Evolutionary conservation across 1,140 invertebrate species (phyloP).

Genomic region (Bombus ignitus): DNA sequence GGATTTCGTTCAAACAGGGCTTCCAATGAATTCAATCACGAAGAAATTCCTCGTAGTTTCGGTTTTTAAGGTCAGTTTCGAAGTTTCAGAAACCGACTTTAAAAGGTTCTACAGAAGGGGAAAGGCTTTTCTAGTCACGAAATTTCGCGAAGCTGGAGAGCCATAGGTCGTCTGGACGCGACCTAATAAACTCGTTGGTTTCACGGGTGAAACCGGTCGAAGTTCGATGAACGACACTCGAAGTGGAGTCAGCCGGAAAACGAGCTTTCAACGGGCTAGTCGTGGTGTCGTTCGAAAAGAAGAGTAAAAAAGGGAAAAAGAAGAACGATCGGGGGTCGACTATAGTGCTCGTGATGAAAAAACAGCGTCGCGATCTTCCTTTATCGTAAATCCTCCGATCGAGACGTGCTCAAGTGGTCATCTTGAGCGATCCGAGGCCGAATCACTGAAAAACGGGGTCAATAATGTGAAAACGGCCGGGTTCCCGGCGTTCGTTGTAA

Average conservation of each 20-base stretch:
- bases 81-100: neutral
- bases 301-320: neutral
- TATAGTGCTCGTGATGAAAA: neutral
- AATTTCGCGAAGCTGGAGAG: neutral
- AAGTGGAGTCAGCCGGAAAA: slow-evolving; percentile 34
- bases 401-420: slow-evolving; percentile 64
- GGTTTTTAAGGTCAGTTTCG: neutral
- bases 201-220: slow-evolving; percentile 8
- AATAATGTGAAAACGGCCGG: slow-evolving; percentile 66
- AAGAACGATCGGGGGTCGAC: no score
- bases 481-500: slow-evolving; percentile 54
- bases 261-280: slow-evolving; percentile 15
- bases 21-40: no score
- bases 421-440: neutral
- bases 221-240: slow-evolving; percentile 11
- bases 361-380: slow-evolving; percentile 37
- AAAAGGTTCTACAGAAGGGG: neutral
- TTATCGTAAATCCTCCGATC: slow-evolving; percentile 62
- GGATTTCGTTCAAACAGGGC: no score
- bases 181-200: slow-evolving; percentile 32
- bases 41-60: no score
- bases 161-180: neutral
- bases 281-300: neutral
- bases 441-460: slow-evolving; percentile 60
- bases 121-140: neutral